Evolutionary conservation across 2,797 vertebrate species (phyloP), one percentile per base, ranked within the genome.

Genomic region (Sylvia borin): DNA sequence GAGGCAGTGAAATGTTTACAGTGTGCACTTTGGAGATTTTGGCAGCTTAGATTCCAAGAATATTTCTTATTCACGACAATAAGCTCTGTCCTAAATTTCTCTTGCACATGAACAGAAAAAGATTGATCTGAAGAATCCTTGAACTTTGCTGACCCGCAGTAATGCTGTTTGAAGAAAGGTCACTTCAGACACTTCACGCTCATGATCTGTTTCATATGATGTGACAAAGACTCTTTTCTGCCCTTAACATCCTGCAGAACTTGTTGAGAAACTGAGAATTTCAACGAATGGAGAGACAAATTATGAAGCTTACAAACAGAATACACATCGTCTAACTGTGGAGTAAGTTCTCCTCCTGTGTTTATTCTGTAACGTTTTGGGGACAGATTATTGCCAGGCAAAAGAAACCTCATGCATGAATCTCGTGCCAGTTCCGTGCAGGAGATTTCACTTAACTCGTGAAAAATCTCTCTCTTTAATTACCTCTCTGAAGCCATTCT

Each of bases 1-100:
- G 95, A 95, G 93, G 90, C 91, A 97, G 90, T 96, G 97, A 97
- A 97, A 97, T 97, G 96, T 97, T 97, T 97, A 97, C 97, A 93
- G 88, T 10, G 79, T 68, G 68, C 9, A 85, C 88, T 95, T 94
- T 92, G 95, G 85, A 92, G 93, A 96, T 88, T 87, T 95, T 96
- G 95, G 97, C 97, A 97, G 96, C 95, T 96, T 77, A 79, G 70
- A 93, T 76, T 96, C 92, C 84, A 95, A 96, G 97, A 94, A 95
- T 85, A 97, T 92, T 94, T 96, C 94, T 93, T 93, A 96, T 92
- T 85, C 83, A 87, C 31, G 21, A 88, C 72, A 93, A 81, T 84
- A 79, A 96, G 79, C 79, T 51, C 78, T 88, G 93, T 57, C 96
- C 82, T 81, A 73, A 95, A 97, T 95, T 94, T 81, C 53, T 79